Conservation (phyloP, 2,888 invertebrate genomes). For the Pseudanteris insignis region DNA sequence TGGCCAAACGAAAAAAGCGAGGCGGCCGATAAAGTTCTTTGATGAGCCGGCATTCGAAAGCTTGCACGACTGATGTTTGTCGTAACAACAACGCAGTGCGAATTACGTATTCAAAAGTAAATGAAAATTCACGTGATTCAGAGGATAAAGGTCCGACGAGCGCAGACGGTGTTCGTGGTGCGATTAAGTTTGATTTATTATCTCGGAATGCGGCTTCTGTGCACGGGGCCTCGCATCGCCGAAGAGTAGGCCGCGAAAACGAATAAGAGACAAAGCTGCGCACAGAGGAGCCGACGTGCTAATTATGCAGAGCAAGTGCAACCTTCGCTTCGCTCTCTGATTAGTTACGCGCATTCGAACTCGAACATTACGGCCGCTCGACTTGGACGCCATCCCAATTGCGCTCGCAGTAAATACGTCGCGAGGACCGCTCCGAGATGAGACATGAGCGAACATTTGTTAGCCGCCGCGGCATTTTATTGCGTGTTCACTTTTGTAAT, state of each 20-base stretch:
- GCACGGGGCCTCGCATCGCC: conserved; percentile 33
- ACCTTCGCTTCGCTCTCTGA: conserved; percentile 42
- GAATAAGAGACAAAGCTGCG: conserved; percentile 47
- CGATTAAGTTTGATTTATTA: conserved; percentile 60
- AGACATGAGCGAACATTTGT: conserved; percentile 55
- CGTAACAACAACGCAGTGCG: no score
- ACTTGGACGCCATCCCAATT: conserved; percentile 64
- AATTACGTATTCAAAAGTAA: conserved; percentile 29
- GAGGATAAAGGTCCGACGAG: conserved; percentile 40
- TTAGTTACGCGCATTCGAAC: conserved; percentile 36
- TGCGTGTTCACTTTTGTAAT: conserved; percentile 61
- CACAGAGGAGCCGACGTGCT: conserved; percentile 51
- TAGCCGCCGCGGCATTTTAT: conserved; percentile 64
- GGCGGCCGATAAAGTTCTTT: no score
- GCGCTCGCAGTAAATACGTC: conserved; percentile 60
- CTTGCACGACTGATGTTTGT: no score
- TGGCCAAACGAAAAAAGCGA: no score
- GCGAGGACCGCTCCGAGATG: conserved; percentile 50
- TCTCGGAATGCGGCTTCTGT: conserved; percentile 40
- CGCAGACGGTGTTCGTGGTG: conserved; percentile 51
- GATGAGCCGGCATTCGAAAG: no score
- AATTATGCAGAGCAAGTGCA: conserved; percentile 51
- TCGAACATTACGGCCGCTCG: conserved; percentile 50
- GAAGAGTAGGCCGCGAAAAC: conserved; percentile 35
- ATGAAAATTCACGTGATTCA: conserved; percentile 33